Evolutionary conservation across 2,888 invertebrate species (phyloP).

Genomic region (Crocallis elinguaria): DNA sequence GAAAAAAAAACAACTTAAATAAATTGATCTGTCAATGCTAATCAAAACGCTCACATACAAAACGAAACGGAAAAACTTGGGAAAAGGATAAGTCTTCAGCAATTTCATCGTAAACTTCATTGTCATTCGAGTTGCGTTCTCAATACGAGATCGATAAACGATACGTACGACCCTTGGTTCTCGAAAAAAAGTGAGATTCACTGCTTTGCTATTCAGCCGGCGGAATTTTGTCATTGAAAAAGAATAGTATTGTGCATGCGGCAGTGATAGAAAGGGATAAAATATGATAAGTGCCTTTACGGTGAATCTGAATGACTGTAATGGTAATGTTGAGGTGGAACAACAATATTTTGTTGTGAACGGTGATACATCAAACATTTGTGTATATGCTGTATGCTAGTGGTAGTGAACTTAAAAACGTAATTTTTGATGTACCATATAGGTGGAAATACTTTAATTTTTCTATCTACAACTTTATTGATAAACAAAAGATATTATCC

Average conservation of each 20-base stretch:
- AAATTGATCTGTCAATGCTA: conserved; percentile 30
- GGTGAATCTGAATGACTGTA: conserved; percentile 27
- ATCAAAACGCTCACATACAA: conserved; percentile 49
- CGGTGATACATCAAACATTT: too few species aligned
- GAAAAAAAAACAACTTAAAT: not conserved
- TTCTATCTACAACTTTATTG: too few species aligned
- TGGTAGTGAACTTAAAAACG: too few species aligned
- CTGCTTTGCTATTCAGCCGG: conserved; percentile 68
- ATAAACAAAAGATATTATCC: too few species aligned
- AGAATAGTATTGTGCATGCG: conserved; percentile 67
- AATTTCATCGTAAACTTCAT: conserved; percentile 62
- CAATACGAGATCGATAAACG: conserved; percentile 73
- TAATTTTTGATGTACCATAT: too few species aligned
- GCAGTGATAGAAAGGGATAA: conserved; percentile 65
- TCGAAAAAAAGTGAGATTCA: conserved; percentile 68
- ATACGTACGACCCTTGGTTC: conserved; percentile 65
- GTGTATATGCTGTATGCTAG: too few species aligned
- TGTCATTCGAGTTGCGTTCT: conserved; percentile 63
- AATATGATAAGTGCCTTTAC: conserved; percentile 51
- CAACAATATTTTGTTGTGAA: conserved; percentile 18
- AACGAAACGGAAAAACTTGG: conserved; percentile 45
- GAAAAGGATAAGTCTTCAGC: conserved; percentile 52
- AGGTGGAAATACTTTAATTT: too few species aligned
- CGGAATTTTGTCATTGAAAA: conserved; percentile 73
- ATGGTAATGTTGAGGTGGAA: conserved; percentile 30